Base-by-base conservation (phyloP, 2,113 vertebrate genomes). In the Meriones unguiculatus region DNA sequence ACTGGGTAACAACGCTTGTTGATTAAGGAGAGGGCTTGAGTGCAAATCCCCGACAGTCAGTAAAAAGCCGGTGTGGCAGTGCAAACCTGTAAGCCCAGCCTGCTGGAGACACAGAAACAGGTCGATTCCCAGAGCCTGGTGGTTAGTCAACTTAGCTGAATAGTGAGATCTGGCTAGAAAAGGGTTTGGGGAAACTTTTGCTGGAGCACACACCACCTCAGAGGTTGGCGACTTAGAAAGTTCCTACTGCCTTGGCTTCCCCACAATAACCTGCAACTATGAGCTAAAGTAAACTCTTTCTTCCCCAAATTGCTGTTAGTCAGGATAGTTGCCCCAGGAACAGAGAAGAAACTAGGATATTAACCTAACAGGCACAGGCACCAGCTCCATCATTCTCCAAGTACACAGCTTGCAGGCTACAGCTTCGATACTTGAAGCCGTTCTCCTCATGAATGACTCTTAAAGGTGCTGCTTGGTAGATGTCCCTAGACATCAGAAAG, bases 361-460 rank as follows among this genome's bases (percentile, higher is more conserved):
- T 70, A 73, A 9, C 2, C 14, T 12, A 81, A 50, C 9, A 7
- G 13, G 22, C 4, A 12, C 62, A 52, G 24, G 4, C 15, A 28
- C 30, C 2, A 57, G 88, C 15, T 8, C 13, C 59, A 24, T 15
- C 2, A 24, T 8, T 6, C 57, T 1, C 3, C n/a, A 54, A 11
- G 28, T 65, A 24, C 30, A 7, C 13, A 57, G 25, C n/a, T 59
- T 77, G 77, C 12, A 5, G 46, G 32, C 12, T 22, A 41, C 62
- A 9, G 15, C 65, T 2, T 0, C 24, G n/a, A 41, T 1, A 20
- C 3, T 50, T 6, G 25, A 90, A 32, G 35, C 35, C 0, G 3
- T 41, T 86, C 11, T 86, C 18, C 82, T 65, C 9, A n/a, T 3
- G 4, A 12, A 87, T 7, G 32, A 32, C 54, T 35, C 38, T 17